A percentile compares a stretch with the other conserved stretches of the same genome.
Evolutionary conservation across 2,797 vertebrate species (phyloP).

Genomic region (Lateolabrax maculatus): DNA sequence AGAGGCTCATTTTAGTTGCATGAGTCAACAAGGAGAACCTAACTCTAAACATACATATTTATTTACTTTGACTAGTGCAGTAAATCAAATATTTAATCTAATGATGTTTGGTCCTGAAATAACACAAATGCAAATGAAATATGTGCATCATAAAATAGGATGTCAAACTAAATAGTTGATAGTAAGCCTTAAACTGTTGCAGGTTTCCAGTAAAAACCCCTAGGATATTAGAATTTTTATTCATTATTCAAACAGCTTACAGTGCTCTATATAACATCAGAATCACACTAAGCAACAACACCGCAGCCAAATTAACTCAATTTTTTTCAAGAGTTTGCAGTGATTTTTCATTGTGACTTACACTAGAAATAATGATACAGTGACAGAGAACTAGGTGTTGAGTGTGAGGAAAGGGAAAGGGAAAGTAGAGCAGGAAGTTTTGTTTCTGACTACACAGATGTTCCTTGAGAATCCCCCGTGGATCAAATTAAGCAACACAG

Average conservation of each 20-base stretch:
- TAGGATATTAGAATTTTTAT: not conserved
- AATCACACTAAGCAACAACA: not conserved
- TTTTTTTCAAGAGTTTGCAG: too few species aligned
- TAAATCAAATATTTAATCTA: constrained; percentile 3
- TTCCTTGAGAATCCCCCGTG: constrained; percentile 72
- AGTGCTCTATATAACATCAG: not conserved
- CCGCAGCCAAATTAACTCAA: not conserved
- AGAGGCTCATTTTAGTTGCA: not conserved
- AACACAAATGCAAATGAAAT: not conserved
- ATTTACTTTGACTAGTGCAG: constrained; percentile 11
- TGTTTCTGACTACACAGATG: constrained; percentile 74
- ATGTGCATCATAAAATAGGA: not conserved
- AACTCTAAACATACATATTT: not conserved
- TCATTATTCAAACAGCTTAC: not conserved
- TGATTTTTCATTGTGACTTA: constrained; percentile 19
- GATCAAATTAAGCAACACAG: constrained; percentile 77
- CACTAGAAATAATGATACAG: constrained; percentile 29
- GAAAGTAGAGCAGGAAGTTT: constrained; percentile 70
- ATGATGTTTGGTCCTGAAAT: not conserved
- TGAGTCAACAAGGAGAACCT: not conserved
- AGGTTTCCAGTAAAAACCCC: not conserved
- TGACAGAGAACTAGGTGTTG: constrained; percentile 28
- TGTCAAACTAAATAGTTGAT: not conserved
- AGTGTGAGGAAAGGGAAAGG: constrained; percentile 23
- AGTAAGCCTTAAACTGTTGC: not conserved